phyloP scores from a whole-genome alignment of 1,140 invertebrate genomes.

The Apis florea region DNA sequence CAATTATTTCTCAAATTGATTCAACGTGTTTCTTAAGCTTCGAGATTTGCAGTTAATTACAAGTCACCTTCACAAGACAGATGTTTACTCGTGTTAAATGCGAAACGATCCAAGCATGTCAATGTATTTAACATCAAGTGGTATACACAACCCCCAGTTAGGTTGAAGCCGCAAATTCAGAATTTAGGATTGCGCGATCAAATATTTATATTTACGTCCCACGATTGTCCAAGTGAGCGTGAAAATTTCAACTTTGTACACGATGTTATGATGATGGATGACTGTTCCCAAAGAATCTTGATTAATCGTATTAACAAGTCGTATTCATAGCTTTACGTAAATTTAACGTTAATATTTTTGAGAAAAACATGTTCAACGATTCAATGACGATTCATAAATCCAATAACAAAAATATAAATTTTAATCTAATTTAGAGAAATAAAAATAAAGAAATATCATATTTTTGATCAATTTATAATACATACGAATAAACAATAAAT shows the following conservation, averaged over 20 bases:
- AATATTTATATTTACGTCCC: constrained; percentile 77
- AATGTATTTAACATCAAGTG: constrained; percentile 4
- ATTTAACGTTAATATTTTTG: too few relatives aligned
- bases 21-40: too few relatives aligned
- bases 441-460: too few relatives aligned
- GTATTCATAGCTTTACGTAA: too few relatives aligned
- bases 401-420: too few relatives aligned
- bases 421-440: too few relatives aligned
- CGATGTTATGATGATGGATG: not conserved
- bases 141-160: constrained; percentile 24
- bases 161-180: constrained; percentile 49
- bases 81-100: not conserved
- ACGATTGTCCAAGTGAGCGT: constrained; percentile 25
- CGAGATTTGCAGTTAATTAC: not conserved
- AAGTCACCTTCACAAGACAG: not conserved
- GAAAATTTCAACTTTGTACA: constrained; percentile 11
- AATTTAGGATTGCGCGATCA: constrained; percentile 66
- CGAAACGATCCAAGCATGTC: constrained; percentile 1
- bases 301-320: constrained; percentile 28
- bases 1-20: too few relatives aligned
- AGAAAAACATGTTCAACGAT: too few relatives aligned
- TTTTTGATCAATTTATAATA: too few relatives aligned
- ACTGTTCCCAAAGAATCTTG: not conserved
- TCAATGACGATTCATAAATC: too few relatives aligned
- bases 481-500: too few relatives aligned